Percentiles rank a stretch among this genome's conserved stretches.
Conservation (phyloP, 2,113 vertebrate genomes). For the Passer domesticus region DNA sequence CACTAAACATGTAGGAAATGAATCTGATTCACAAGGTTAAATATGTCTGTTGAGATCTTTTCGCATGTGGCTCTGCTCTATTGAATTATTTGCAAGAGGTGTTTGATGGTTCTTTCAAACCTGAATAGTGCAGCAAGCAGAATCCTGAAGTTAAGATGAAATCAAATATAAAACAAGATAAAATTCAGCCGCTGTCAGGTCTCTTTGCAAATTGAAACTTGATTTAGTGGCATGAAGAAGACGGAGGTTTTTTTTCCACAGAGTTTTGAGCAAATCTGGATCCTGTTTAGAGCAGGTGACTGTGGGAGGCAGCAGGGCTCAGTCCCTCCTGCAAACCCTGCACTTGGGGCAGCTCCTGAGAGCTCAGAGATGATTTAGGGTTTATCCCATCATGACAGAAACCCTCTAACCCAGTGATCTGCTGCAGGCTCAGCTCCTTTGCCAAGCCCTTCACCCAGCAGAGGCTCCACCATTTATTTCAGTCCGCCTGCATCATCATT, state of each 20-base stretch:
- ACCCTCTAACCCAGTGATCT: neutral
- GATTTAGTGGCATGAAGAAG: neutral
- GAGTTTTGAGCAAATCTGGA: neutral
- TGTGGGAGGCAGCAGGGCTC: neutral
- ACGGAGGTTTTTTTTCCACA: neutral
- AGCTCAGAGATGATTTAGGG: neutral
- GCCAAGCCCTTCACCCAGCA: neutral
- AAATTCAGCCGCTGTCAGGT: neutral
- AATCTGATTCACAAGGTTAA: conserved; percentile 50
- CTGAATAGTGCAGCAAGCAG: neutral
- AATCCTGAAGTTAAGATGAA: neutral
- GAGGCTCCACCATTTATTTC: neutral
- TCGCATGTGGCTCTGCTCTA: neutral
- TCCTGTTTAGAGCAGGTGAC: neutral
- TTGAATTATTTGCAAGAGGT: conserved; percentile 8
- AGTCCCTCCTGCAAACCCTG: neutral
- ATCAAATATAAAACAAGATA: conserved; percentile 11
- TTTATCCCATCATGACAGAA: neutral
- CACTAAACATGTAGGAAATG: conserved; percentile 37
- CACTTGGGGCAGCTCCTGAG: neutral
- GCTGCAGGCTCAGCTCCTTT: neutral
- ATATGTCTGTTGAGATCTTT: conserved; percentile 1
- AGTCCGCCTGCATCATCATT: neutral
- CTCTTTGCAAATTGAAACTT: neutral
- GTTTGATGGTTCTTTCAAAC: conserved; percentile 34